phyloP scores from a whole-genome alignment of 2,113 vertebrate genomes.

The Myxocyprinus asiaticus region DNA sequence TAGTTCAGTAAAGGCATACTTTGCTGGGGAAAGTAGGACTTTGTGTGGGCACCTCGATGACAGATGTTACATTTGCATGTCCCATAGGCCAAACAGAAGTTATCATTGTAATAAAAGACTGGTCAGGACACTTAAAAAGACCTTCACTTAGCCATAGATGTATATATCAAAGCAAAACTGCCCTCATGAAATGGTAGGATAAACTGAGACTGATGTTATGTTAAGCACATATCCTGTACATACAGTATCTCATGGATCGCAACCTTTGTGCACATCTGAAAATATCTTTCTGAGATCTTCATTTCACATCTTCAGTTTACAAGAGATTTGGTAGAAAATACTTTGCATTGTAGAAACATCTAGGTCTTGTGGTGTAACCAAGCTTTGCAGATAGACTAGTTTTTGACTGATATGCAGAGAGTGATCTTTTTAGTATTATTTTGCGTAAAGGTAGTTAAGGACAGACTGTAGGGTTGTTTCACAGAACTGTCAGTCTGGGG shows the following conservation, averaged over 20 bases:
- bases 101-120: not conserved
- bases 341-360: slow-evolving; percentile 18
- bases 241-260: not conserved
- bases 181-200: not conserved
- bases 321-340: slow-evolving; percentile 21
- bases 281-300: not conserved
- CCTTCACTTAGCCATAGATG: not conserved
- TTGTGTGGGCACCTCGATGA: not conserved
- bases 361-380: slow-evolving; percentile 40
- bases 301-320: not conserved
- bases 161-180: not conserved
- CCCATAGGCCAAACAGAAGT: not conserved
- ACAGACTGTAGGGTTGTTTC: slow-evolving; percentile 31
- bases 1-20: not conserved
- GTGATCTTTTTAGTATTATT: slow-evolving; percentile 17
- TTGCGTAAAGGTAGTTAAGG: slow-evolving; percentile 20
- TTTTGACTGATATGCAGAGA: slow-evolving; percentile 32
- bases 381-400: slow-evolving; percentile 50
- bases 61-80: not conserved
- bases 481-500: slow-evolving; percentile 30
- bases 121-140: not conserved
- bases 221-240: slow-evolving; percentile 9
- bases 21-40: no score
- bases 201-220: not conserved
- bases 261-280: not conserved